Evolutionary conservation across 2,113 vertebrate genomes (phyloP), one percentile per base, ranked within the genome.

Genomic region (Neotragus pygmaeus): DNA sequence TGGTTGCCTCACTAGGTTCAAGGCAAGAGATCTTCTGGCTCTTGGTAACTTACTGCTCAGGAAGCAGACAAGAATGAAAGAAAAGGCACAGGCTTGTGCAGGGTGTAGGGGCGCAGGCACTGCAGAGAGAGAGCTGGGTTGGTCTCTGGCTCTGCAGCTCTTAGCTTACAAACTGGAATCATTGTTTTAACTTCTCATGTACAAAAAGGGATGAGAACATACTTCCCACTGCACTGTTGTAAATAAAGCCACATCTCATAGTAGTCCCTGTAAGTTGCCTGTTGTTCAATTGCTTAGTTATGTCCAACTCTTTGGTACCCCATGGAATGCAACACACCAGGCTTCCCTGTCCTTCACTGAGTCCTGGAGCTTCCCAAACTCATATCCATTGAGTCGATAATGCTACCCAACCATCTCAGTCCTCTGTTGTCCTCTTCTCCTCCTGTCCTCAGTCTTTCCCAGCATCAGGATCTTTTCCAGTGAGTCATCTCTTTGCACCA

Each of bases 71-170:
- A 90, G 8, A 10, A 51, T 36, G 15, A 66, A 66, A 19, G 9
- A 21, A 58, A 33, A 49, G 30, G 14, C 14, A 9, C 1, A 28
- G 66, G 9, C 4, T 19, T 11, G 2, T 36, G 11, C 51, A 36
- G 25, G 49, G 25, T 51, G 83, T 58, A 27, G 36, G n/a, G 60
- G 19, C 0, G 0, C 3, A 43, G 30, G 6, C 0, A 2, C 25
- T 30, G 43, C 12, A 60, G 47, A 15, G 83, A 93, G 47, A 27
- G 13, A 80, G 13, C 21, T 85, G 43, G 78, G 3, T 7, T 66
- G 27, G 9, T 88, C 14, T 47, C 45, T 88, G 77, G 17, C 55
- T 91, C 62, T 92, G 64, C 33, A 30, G 25, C 33, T 77, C 51
- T 8, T 43, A 15, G 1, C 21, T 82, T 49, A 51, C 1, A 25